Conservation (phyloP, 2,888 invertebrate species). For the Panorpa germanica region DNA sequence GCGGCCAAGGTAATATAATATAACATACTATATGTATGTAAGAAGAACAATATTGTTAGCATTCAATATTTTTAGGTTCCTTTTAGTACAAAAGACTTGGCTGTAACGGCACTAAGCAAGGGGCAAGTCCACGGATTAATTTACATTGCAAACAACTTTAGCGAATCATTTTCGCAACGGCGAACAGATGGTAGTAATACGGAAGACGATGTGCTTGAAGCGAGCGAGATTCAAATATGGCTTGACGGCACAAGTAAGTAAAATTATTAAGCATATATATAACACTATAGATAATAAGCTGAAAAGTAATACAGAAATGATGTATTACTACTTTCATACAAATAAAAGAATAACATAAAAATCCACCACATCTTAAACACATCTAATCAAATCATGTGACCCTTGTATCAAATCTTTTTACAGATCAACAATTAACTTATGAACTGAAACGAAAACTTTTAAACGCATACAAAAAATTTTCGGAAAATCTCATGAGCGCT, state of each 20-base stretch:
- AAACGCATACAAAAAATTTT: slow-evolving; percentile 46
- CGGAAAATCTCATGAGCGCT: slow-evolving; percentile 36
- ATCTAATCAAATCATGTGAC: too few species aligned
- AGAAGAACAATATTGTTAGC: too few species aligned
- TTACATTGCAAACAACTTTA: slow-evolving; percentile 53
- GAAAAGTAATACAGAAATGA: slow-evolving; percentile 13
- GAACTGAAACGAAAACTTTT: slow-evolving; percentile 49
- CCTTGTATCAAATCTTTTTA: slow-evolving; percentile 12
- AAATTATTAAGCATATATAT: slow-evolving; percentile 3
- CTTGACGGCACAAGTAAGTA: slow-evolving; percentile 57
- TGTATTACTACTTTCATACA: slow-evolving; percentile 14
- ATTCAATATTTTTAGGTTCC: slow-evolving; percentile 21
- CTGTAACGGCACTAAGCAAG: slow-evolving; percentile 28
- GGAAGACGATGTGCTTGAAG: slow-evolving; percentile 29
- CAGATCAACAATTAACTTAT: slow-evolving; percentile 71
- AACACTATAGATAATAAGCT: slow-evolving; percentile 11
- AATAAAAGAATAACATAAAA: neutral
- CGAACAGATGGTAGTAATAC: slow-evolving; percentile 36
- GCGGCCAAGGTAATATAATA: slow-evolving; percentile 27
- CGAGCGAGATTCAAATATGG: slow-evolving; percentile 45
- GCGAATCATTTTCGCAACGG: slow-evolving; percentile 35
- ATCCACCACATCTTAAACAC: too few species aligned
- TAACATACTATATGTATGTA: too few species aligned
- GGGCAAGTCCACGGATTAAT: slow-evolving; percentile 43
- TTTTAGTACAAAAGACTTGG: slow-evolving; percentile 31